Percentiles rank a stretch among this genome's conserved stretches.
Conservation (phyloP, 2,113 vertebrate genomes). For the Hemiprocne comata region DNA sequence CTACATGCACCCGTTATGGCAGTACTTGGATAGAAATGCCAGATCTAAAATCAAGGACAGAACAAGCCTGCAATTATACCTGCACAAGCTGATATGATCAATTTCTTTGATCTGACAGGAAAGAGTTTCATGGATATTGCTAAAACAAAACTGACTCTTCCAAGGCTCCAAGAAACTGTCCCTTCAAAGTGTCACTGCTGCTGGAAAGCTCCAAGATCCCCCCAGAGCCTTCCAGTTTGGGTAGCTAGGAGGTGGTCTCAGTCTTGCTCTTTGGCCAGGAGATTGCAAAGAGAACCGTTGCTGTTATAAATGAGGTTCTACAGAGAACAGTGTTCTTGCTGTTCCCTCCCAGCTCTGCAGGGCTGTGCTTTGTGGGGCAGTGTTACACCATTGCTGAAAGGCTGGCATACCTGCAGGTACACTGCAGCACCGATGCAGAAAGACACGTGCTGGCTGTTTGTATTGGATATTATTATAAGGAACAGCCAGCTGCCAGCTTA, state of each 20-base stretch:
- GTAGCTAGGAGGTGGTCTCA: not conserved
- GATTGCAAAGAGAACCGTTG: accelerated
- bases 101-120: not conserved
- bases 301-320: not conserved
- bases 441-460: not conserved
- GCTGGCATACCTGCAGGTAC: not conserved
- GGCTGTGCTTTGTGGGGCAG: not conserved
- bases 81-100: not conserved
- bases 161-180: not conserved
- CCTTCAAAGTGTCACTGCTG: not conserved
- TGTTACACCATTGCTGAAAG: too few relatives aligned
- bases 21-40: not conserved
- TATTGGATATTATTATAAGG: not conserved
- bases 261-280: not conserved
- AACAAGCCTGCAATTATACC: not conserved
- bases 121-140: not conserved
- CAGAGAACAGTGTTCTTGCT: not conserved
- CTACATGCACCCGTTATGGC: not conserved
- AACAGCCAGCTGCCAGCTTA: not conserved
- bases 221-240: not conserved
- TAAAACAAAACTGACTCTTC: not conserved
- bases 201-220: not conserved
- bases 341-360: not conserved
- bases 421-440: too few relatives aligned
- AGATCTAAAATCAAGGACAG: not conserved